Conservation (phyloP, 2,888 invertebrate species). For the Mesorhabditis spiculigera region DNA sequence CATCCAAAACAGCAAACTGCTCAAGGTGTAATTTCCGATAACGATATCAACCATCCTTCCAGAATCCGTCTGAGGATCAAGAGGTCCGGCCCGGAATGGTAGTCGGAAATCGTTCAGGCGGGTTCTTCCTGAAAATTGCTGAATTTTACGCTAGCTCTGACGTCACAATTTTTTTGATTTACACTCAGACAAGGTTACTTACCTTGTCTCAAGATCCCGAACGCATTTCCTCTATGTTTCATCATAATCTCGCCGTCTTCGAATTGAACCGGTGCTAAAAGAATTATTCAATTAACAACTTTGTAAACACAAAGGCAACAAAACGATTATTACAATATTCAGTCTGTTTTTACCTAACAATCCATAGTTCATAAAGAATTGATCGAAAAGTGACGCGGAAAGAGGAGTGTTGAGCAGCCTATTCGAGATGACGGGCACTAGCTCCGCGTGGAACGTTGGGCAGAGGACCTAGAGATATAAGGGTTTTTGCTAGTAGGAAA, state of each 20-base stretch:
- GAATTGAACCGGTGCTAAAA: conserved; percentile 44
- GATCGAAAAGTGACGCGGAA: conserved; percentile 55
- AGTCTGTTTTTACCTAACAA: conserved; percentile 26
- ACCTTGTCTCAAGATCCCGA: conserved; percentile 56
- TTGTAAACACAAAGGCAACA: background rate
- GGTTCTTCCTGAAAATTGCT: conserved; percentile 31
- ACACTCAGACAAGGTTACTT: background rate
- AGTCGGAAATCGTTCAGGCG: conserved; percentile 56
- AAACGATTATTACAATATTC: conserved; percentile 43
- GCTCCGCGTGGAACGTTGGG: conserved; percentile 55
- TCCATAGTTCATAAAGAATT: conserved; percentile 57
- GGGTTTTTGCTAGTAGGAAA: background rate
- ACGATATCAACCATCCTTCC: conserved; percentile 55
- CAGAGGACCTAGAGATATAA: conserved; percentile 49
- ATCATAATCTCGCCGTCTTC: conserved; percentile 31
- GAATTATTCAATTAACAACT: background rate
- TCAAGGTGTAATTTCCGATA: conserved; percentile 54
- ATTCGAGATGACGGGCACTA: conserved; percentile 55
- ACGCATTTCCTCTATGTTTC: conserved; percentile 54
- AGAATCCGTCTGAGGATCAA: conserved; percentile 28
- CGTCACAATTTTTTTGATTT: background rate
- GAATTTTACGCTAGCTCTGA: background rate
- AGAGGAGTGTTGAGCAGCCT: conserved; percentile 55
- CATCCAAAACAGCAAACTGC: conserved; percentile 57
- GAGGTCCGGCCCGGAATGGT: conserved; percentile 46